Evolutionary conservation across 1,140 invertebrate species (phyloP).

Genomic region (Panulirus ornatus): DNA sequence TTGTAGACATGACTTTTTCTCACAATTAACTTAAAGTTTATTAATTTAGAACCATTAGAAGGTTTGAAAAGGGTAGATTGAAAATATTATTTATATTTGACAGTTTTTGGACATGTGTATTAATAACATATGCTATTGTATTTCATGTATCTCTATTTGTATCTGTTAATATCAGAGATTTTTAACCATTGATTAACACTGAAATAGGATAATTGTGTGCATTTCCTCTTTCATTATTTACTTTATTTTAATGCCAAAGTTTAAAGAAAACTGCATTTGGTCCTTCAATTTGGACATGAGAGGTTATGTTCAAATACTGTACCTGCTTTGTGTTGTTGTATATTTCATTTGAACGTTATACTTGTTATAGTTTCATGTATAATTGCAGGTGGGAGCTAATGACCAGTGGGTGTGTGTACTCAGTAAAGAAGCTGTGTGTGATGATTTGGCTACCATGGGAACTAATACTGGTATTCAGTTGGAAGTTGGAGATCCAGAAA

Average conservation of each 20-base stretch:
- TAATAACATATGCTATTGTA: too few species aligned
- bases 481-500: constrained; percentile 67
- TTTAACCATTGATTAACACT: too few species aligned
- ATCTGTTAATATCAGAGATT: too few species aligned
- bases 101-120: too few species aligned
- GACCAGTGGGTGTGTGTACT: constrained; percentile 69
- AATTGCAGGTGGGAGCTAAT: constrained; percentile 67
- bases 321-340: too few species aligned
- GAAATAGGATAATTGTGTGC: neutral
- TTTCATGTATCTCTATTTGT: too few species aligned
- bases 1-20: too few species aligned
- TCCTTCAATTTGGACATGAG: neutral
- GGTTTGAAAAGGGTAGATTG: too few species aligned
- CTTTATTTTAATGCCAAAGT: neutral
- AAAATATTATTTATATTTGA: too few species aligned
- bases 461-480: constrained; percentile 60
- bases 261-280: neutral
- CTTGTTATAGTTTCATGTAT: neutral
- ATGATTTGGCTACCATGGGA: constrained; percentile 50
- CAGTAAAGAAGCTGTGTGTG: constrained; percentile 62
- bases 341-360: neutral
- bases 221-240: neutral
- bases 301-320: neutral
- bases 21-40: too few species aligned
- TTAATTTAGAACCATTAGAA: too few species aligned